Evolutionary conservation across 2,797 vertebrate species (phyloP), one percentile per base, ranked within the genome.

Genomic region (Tauraco hartlaubi): DNA sequence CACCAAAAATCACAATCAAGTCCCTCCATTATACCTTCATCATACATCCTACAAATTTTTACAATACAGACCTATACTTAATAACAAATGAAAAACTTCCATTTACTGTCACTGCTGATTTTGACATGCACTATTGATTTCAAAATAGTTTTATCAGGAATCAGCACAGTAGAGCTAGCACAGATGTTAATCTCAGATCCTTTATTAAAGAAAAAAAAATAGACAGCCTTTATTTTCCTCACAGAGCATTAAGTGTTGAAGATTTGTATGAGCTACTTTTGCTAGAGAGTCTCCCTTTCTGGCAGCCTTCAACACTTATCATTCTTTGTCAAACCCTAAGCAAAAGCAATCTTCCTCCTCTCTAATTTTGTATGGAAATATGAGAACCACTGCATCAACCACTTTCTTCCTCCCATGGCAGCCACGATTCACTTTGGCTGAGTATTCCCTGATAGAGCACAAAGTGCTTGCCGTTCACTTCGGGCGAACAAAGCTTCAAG

Each of bases 111-210:
- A 49, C 31, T 37, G 26, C 11, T 31, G 63, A 86, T 82, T 88
- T 68, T 85, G 51, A 76, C 9, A 84, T 0, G 6, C 0, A 0
- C 44, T 88, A 28, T 9, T 22, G 31, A 55, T 37, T 91, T 76
- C 55, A 61, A 59, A 94, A 69, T 10, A 67, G 20, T 56, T 86
- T 93, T 55, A 71, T 48, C 35, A 67, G 31, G 12, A 75, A 35
- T 55, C n/a, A 62, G 23, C 23, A 26, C 28, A 64, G 39, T 2
- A 75, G 17, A 64, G 56, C 15, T 55, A 87, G 44, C 17, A 71
- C 9, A 74, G 39, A 83, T 39, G 44, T 66, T 80, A 31, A 82
- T 58, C 59, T 69, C 54, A 35, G 21, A 59, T 13, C 7, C 28
- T 39, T 72, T 46, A 87, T 9, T 25, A 59, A 9, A 62, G 11